Conservation (phyloP, 1,140 invertebrate genomes). For the Drosophila nasuta region DNA sequence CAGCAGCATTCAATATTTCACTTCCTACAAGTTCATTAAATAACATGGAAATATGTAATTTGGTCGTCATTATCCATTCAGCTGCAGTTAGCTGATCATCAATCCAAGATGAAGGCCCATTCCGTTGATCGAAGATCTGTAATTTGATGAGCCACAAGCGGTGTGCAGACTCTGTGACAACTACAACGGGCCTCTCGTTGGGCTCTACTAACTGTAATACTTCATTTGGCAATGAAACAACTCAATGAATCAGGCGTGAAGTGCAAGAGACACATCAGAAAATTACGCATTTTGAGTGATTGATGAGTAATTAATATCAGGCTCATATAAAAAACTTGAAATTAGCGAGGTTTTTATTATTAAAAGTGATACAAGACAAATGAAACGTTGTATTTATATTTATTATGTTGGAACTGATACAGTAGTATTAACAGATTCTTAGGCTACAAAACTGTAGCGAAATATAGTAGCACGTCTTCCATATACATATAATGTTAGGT, state of each 20-base stretch:
- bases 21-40: constrained; percentile 64
- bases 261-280: background rate
- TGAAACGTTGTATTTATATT: too few species aligned
- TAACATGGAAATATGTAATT: constrained; percentile 58
- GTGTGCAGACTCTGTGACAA: constrained; percentile 33
- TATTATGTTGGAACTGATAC: too few species aligned
- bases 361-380: too few species aligned
- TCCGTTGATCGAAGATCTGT: constrained; percentile 19
- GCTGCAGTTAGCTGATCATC: constrained; percentile 56
- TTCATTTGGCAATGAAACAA: background rate
- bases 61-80: constrained; percentile 4
- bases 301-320: background rate
- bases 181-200: background rate
- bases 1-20: constrained; percentile 25
- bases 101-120: constrained; percentile 41
- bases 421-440: too few species aligned
- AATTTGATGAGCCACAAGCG: constrained; percentile 22
- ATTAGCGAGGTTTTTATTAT: too few species aligned
- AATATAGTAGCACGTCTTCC: too few species aligned
- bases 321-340: background rate
- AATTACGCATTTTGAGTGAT: background rate
- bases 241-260: background rate
- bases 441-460: too few species aligned
- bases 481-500: constrained; percentile 1
- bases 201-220: background rate